These are phyloP conservation scores for Decapterus maruadsi DNA, from an alignment of 2,797 vertebrate species.

Conservation along the genomic window DNA sequence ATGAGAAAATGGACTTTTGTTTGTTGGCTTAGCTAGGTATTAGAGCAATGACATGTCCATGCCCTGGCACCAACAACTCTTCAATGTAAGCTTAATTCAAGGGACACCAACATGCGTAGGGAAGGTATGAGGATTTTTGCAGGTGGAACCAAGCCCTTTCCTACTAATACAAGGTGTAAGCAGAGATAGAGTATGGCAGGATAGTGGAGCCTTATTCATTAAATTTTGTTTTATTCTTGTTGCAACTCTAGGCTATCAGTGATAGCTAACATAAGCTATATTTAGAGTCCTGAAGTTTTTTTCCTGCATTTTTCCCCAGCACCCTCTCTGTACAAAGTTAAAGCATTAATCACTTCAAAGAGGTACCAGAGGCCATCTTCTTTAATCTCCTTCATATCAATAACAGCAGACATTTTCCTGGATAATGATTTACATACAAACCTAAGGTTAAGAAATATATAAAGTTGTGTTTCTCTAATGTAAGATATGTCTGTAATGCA, in stretches of 20 bases:
- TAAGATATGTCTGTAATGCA: constrained; percentile 1
- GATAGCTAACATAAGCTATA: constrained; percentile 13
- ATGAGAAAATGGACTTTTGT: constrained; percentile 20
- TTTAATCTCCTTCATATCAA: constrained; percentile 24
- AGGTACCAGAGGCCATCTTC: constrained; percentile 7
- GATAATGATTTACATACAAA: constrained; percentile 7
- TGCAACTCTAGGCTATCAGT: constrained; percentile 17
- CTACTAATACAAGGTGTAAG: background rate
- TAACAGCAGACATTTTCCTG: constrained; percentile 17
- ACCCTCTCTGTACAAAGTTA: constrained; percentile 22
- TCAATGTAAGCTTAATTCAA: background rate
- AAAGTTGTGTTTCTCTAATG: constrained; percentile 11
- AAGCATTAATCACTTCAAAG: constrained; percentile 33
- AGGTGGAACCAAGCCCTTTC: background rate
- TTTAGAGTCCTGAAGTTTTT: constrained; percentile 11
- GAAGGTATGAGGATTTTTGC: background rate
- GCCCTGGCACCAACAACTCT: constrained; percentile 23
- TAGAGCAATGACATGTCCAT: constrained; percentile 43
- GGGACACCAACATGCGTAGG: background rate
- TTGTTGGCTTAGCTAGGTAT: constrained; percentile 23
- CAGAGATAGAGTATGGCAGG: constrained; percentile 14
- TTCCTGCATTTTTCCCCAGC: constrained; percentile 19
- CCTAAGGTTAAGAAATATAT: constrained; percentile 12
- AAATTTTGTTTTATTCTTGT: constrained; percentile 39
- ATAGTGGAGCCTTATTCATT: constrained; percentile 27